These are phyloP conservation scores for Ophion slaviceki DNA, from an alignment of 2,888 invertebrate genomes.

Conservation along the genomic window DNA sequence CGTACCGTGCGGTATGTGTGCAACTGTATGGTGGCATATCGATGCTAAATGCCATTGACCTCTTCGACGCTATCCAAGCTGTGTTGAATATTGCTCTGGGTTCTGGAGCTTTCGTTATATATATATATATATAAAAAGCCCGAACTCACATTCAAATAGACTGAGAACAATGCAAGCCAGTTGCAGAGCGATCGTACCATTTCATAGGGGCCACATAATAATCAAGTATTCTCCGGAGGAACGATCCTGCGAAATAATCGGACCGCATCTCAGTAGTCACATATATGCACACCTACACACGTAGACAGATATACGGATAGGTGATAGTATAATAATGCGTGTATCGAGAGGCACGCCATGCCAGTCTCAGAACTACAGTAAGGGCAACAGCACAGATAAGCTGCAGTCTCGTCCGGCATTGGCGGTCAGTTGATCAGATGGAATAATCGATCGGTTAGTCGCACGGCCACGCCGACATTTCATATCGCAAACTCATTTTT, in stretches of 20 bases:
- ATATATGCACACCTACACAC: slow-evolving; percentile 1
- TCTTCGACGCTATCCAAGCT: slow-evolving; percentile 49
- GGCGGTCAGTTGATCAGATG: slow-evolving; percentile 61
- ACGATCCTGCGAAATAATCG: slow-evolving; percentile 62
- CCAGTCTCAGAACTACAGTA: slow-evolving; percentile 10
- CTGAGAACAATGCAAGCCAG: slow-evolving; percentile 57
- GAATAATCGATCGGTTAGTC: slow-evolving; percentile 67
- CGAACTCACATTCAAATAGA: slow-evolving; percentile 23
- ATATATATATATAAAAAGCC: slow-evolving; percentile 1
- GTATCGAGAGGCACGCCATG: slow-evolving; percentile 29
- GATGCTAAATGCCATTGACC: slow-evolving; percentile 53
- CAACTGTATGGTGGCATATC: background rate
- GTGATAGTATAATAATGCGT: slow-evolving; percentile 33
- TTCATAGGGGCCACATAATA: slow-evolving; percentile 56
- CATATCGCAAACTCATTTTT: slow-evolving; percentile 30
- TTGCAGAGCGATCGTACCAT: slow-evolving; percentile 45
- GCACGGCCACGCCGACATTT: slow-evolving; percentile 45
- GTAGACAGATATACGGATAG: slow-evolving; percentile 16
- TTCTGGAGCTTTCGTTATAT: slow-evolving; percentile 9
- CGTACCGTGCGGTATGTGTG: background rate
- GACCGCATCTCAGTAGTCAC: slow-evolving; percentile 52
- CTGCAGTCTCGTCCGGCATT: slow-evolving; percentile 36
- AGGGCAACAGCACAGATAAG: slow-evolving; percentile 29
- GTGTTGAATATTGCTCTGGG: slow-evolving; percentile 38
- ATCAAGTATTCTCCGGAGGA: slow-evolving; percentile 58